Evolutionary conservation across 2,888 invertebrate species (phyloP), one percentile per base, ranked within the genome.

Genomic region (Alentia gelatinosa): DNA sequence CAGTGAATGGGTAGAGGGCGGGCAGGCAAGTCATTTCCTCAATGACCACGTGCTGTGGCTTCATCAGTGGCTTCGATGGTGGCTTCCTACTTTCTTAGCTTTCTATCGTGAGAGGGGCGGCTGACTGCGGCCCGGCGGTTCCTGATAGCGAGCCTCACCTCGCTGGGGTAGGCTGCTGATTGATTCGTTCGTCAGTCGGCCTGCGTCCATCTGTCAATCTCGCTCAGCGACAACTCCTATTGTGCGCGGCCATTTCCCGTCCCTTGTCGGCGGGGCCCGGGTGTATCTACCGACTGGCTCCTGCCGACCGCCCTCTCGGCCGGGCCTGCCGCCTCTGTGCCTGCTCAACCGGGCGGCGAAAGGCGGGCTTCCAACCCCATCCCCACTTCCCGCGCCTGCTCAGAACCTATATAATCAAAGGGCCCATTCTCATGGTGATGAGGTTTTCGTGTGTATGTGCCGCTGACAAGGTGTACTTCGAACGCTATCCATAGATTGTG

Each of bases 121-220:
- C 0, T 0, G 68, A 26, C 30, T 68, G 68, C 30, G 12, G 68
- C 33, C 12, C 30, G n/a, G 68, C 26, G 1, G 33, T 30, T 30
- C 30, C 68, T 68, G 68, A 68, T 68, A 68, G 68, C 47, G 68
- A 5, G 30, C 68, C 3, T 19, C 33, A 30, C 68, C n/a, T 15
- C 26, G 68, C 30, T 1, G 30, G 68, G 30, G 30, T 26, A 30
- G 68, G 30, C 68, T 30, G 33, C 68, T 68, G 68, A 68, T 68
- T 68, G 68, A 68, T 68, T 68, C 68, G 4, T 68, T 68, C 68
- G 68, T 68, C 68, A 68, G 68, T 30, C 30, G 68, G 30, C 33
- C 68, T 26, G 30, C 68, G 68, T 68, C 68, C 68, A 68, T 68
- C 68, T 68, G 68, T 68, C 68, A 68, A 26, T 68, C 68, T 30